A percentile compares a stretch with the other conserved stretches of the same genome.
phyloP scores from a whole-genome alignment of 1,140 invertebrate species.

The Drosophila bifasciata region DNA sequence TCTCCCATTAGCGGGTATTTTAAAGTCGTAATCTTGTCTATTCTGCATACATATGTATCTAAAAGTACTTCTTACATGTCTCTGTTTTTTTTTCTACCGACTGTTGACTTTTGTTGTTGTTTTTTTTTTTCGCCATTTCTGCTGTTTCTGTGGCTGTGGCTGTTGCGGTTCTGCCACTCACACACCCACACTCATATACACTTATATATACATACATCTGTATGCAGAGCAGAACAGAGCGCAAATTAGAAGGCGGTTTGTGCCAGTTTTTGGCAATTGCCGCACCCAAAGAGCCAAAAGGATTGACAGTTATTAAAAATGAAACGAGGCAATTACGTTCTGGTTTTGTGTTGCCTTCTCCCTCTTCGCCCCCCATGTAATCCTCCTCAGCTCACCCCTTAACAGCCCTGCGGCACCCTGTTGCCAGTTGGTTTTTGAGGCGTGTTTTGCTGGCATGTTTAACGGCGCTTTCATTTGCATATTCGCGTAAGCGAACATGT shows the following conservation, averaged over 20 bases:
- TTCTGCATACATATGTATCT: too few relatives aligned
- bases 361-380: conserved; percentile 8
- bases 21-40: too few relatives aligned
- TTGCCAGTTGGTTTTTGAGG: conserved; percentile 53
- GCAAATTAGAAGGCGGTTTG: conserved; percentile 64
- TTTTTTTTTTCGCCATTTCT: conserved; percentile 14
- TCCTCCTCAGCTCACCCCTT: too few relatives aligned
- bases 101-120: conserved; percentile 23
- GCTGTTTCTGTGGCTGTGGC: conserved; percentile 26
- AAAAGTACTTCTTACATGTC: conserved; percentile 1
- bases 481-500: conserved; percentile 13
- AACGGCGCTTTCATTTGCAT: conserved; percentile 68
- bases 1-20: too few relatives aligned
- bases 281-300: conserved; percentile 69
- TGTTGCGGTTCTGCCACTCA: conserved; percentile 37
- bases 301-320: conserved; percentile 81
- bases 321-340: conserved; percentile 79
- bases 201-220: too few relatives aligned
- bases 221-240: conserved; percentile 35
- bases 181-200: too few relatives aligned
- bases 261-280: conserved; percentile 67
- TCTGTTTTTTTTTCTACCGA: conserved; percentile 8
- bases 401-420: conserved; percentile 3
- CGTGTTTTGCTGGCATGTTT: conserved; percentile 75
- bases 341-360: conserved; percentile 50